Percentiles rank a stretch among this genome's conserved stretches.
Conservation (phyloP, 2,797 vertebrate species). For the Lacerta agilis region DNA sequence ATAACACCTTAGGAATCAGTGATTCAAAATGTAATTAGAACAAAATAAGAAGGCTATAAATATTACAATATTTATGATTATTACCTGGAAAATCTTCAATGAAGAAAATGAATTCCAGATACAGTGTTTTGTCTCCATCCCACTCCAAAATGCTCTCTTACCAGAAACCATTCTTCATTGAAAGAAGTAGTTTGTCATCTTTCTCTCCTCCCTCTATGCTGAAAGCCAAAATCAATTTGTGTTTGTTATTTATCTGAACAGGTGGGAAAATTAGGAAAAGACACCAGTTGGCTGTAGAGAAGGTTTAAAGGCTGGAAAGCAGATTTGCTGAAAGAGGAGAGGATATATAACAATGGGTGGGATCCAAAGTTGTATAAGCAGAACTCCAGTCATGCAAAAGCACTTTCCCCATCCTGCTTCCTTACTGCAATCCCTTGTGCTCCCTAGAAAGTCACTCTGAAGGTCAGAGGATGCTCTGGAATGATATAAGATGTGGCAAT, state of each 20-base stretch:
- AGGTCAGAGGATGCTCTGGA: neutral
- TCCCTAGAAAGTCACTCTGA: neutral
- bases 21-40: neutral
- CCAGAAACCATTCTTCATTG: too few relatives aligned
- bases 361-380: neutral
- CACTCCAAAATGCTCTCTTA: too few relatives aligned
- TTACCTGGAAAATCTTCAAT: neutral
- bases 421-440: neutral
- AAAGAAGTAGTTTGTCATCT: neutral
- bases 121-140: too few relatives aligned
- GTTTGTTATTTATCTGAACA: conserved; percentile 21
- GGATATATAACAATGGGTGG: neutral
- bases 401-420: neutral
- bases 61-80: neutral
- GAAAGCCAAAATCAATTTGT: neutral
- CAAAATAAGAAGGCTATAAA: neutral
- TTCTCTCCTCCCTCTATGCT: neutral
- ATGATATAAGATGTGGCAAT: neutral
- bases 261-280: neutral
- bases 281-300: neutral
- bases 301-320: neutral
- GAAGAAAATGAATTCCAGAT: neutral
- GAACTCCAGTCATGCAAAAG: neutral
- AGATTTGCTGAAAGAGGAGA: neutral
- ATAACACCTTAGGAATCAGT: neutral